Evolutionary conservation across 2,797 vertebrate species (phyloP).

Genomic region (Megaceryle alcyon): DNA sequence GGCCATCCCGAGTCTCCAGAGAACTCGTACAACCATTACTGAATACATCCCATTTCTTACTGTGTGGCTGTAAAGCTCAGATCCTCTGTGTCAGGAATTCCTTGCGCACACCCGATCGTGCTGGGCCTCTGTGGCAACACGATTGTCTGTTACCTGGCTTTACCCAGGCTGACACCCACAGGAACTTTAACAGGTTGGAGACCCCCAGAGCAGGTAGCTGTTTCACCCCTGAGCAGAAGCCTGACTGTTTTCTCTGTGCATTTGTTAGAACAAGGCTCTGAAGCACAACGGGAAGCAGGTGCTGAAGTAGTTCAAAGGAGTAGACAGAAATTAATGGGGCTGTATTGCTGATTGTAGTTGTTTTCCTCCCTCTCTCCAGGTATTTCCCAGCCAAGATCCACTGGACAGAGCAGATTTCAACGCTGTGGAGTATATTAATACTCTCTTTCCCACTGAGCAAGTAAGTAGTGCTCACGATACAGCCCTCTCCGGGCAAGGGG

Average conservation of each 20-base stretch:
- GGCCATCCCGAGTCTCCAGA: neutral
- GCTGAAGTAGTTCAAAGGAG: neutral
- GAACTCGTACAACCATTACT: neutral
- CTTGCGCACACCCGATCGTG: neutral
- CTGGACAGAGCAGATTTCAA: slow-evolving; percentile 97
- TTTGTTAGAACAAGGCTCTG: neutral
- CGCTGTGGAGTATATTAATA: slow-evolving; percentile 98
- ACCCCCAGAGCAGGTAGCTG: neutral
- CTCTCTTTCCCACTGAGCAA: slow-evolving; percentile 96
- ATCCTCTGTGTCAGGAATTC: neutral
- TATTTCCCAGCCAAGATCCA: slow-evolving; percentile 96
- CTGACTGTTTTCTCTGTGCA: neutral
- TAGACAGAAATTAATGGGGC: neutral
- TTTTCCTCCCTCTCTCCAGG: slow-evolving; percentile 75
- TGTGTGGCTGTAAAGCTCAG: neutral
- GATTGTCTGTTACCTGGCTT: neutral
- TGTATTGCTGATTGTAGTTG: neutral
- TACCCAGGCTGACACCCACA: neutral
- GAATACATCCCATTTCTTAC: neutral
- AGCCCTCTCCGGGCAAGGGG: accelerated
- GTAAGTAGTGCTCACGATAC: slow-evolving; percentile 69
- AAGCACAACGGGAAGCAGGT: neutral
- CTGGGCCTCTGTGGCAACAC: neutral
- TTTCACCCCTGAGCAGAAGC: neutral
- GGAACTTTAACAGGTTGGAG: neutral